Evolutionary conservation across 2,888 invertebrate genomes (phyloP).

Genomic region (Lasioglossum leucozonium): DNA sequence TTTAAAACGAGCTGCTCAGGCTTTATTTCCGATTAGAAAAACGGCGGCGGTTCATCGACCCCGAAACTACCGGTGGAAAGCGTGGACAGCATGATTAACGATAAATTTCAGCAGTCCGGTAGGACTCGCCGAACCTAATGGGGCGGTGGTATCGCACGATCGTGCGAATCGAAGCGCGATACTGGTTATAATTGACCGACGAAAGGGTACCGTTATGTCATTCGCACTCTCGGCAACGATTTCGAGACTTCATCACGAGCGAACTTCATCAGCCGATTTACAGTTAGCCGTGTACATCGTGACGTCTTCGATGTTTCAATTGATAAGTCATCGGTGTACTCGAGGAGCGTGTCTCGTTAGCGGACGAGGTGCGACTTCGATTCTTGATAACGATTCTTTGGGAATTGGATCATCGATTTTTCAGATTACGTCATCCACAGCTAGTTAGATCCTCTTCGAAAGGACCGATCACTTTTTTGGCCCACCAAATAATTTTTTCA

Average conservation of each 20-base stretch:
- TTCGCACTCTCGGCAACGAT: constrained; percentile 16
- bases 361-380: neutral
- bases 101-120: constrained; percentile 43
- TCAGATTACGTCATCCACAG: neutral
- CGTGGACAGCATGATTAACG: constrained; percentile 51
- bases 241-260: neutral
- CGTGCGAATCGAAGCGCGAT: constrained; percentile 32
- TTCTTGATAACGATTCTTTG: neutral
- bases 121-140: constrained; percentile 48
- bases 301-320: neutral
- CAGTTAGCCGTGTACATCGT: constrained; percentile 17
- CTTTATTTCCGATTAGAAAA: neutral
- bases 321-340: neutral
- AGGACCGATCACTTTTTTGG: too few relatives aligned
- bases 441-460: too few relatives aligned
- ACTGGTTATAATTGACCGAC: constrained; percentile 49
- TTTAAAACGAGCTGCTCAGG: neutral
- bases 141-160: constrained; percentile 34
- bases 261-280: constrained; percentile 12
- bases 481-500: neutral
- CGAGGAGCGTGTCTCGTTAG: neutral
- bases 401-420: neutral
- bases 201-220: constrained; percentile 31
- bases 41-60: neutral
- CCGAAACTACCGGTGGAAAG: neutral